phyloP scores from a whole-genome alignment of 2,797 vertebrate species.

The Anguilla marmorata region DNA sequence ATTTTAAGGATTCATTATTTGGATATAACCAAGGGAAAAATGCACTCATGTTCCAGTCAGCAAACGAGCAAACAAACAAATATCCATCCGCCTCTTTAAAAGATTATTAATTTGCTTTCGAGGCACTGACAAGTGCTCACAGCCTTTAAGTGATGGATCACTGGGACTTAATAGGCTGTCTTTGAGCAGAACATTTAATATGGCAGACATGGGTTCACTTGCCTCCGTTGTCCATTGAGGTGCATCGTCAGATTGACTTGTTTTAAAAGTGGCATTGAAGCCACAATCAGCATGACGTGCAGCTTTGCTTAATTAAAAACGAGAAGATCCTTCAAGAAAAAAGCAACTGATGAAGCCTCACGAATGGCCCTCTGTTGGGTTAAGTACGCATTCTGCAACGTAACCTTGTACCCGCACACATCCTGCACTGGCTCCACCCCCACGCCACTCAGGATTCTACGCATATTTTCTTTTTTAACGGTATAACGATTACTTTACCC shows the following conservation, averaged over 20 bases:
- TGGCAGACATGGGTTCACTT: slow-evolving; percentile 13
- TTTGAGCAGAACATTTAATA: not conserved
- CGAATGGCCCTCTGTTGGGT: not conserved
- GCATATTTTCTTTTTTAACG: not conserved
- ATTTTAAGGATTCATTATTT: not conserved
- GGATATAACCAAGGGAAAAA: slow-evolving; percentile 10
- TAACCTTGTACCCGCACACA: not conserved
- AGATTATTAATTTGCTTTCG: slow-evolving; percentile 18
- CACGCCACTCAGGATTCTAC: too few relatives aligned
- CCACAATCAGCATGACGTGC: not conserved
- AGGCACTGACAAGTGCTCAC: not conserved
- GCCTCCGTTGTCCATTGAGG: slow-evolving; percentile 23
- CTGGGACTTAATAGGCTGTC: slow-evolving; percentile 17
- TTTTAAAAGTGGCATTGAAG: not conserved
- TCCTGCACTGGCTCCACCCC: not conserved
- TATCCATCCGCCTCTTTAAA: not conserved
- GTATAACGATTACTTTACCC: not conserved
- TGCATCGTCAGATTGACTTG: slow-evolving; percentile 4
- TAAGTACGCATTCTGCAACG: not conserved
- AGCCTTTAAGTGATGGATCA: slow-evolving; percentile 8
- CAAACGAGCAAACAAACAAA: not conserved
- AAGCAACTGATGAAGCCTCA: not conserved
- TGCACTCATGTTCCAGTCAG: not conserved
- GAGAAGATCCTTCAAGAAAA: slow-evolving; percentile 5
- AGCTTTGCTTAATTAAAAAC: slow-evolving; percentile 5